Evolutionary conservation across 1,140 invertebrate genomes (phyloP), one percentile per base, ranked within the genome.

Genomic region (Aphelinus certus): DNA sequence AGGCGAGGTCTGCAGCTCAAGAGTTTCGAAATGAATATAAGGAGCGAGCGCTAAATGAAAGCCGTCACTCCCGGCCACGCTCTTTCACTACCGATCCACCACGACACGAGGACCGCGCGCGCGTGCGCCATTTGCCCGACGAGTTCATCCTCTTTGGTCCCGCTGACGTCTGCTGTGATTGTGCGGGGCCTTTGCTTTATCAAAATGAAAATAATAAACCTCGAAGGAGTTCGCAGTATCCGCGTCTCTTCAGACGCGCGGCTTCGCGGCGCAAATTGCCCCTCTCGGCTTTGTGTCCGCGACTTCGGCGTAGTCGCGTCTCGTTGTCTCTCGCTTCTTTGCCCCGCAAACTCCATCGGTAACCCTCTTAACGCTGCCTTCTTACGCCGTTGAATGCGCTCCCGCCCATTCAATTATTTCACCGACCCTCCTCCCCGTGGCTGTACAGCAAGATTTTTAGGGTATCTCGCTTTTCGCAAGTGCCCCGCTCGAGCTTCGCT

Each of bases 341-440:
- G 43, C 56, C 7, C 9, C 49, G 42, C 47, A 67, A 26, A 55
- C 65, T 67, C 46, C 56, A 56, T 67, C 51, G 51, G 56, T 67
- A 67, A 67, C 45, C 9, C 65, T 56, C 51, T 67, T 43, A 1
- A 42, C 56, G 3, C 43, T 4, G n/a, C 65, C 56, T 56, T 56
- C 55, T 67, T 67, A 26, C 26, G 26, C 56, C 51, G 46, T 67
- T 67, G 56, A 10, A 45, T 55, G 43, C 46, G 3, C 61, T 3
- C 46, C 61, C 61, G 61, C 61, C 5, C 61, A 63, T 46, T 26
- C 26, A 26, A 26, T 26, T 26, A 26, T 26, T 26, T 26, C 26
- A 26, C 26, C 26, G 26, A 26, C 26, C 26, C 26, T 26, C 26
- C 26, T 26, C 26, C 26, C 26, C 26, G 26, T 26, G 26, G 0